Evolutionary conservation across 2,113 vertebrate species (phyloP).

Genomic region (Varanus komodoensis): DNA sequence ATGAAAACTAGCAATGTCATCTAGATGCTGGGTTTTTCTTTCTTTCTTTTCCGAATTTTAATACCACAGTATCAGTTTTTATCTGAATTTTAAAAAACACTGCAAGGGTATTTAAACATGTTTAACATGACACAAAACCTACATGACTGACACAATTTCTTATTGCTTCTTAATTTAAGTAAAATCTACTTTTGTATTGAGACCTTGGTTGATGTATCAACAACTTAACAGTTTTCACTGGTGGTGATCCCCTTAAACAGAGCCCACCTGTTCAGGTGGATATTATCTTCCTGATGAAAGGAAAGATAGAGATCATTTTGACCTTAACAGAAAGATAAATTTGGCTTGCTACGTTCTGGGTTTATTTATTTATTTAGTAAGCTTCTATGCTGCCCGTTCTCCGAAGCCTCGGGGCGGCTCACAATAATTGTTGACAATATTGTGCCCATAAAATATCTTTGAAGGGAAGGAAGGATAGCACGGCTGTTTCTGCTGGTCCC

Average conservation of each 20-base stretch:
- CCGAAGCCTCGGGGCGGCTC: too few species aligned
- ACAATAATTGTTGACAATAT: background rate
- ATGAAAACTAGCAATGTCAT: background rate
- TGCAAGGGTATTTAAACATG: background rate
- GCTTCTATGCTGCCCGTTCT: too few species aligned
- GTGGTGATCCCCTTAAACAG: background rate
- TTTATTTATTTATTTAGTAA: too few species aligned
- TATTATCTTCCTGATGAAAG: background rate
- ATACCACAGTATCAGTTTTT: background rate
- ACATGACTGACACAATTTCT: background rate
- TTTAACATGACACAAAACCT: background rate
- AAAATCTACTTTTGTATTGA: accelerated
- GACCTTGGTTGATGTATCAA: background rate
- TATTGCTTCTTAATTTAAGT: background rate
- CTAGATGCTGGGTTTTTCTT: background rate
- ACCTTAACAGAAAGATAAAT: background rate
- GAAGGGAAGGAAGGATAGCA: background rate
- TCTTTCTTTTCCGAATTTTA: background rate
- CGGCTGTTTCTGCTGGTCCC: background rate
- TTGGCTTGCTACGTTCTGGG: background rate
- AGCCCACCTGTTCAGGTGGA: accelerated
- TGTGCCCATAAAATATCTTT: background rate
- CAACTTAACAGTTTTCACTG: background rate
- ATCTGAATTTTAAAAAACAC: background rate
- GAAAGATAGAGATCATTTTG: accelerated